Evolutionary conservation across 2,888 invertebrate species (phyloP), one percentile per base, ranked within the genome.

Genomic region (Dendrolimus pini): DNA sequence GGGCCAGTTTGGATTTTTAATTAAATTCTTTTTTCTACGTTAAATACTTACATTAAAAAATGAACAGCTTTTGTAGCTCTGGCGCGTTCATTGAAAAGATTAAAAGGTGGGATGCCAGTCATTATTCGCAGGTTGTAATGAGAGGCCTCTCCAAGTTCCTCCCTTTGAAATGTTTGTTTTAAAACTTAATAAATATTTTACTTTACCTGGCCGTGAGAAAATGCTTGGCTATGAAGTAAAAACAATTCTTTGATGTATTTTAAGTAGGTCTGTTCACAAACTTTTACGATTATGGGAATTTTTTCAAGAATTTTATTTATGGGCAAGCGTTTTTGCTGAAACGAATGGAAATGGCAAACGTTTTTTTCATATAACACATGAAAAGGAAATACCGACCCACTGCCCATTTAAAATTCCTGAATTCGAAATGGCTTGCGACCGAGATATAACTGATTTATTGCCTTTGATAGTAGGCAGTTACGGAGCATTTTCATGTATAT

Each of bases 21-120:
- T 84, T 80, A 80, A 82, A 80, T 78, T 77, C 71, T 74, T 74
- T 71, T 66, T 71, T 65, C 64, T 69, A 69, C 66, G 70, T 67
- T 69, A 61, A 70, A 68, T 69, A n/a, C n/a, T n/a, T n/a, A 74
- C 30, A 75, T 71, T 61, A 68, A 75, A 76, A 79, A 78, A 72
- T 67, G 64, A 65, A 66, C 61, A 70, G 66, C 69, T 68, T 72
- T 67, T 67, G 66, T 69, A 67, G 66, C 66, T 61, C 60, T 59
- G 59, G 65, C 64, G 64, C 59, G 58, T 63, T 62, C 58, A 66
- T 63, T 66, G 62, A 65, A 70, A 66, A 63, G 42, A 63, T 66
- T 64, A 64, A 64, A 63, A 61, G 57, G 58, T 59, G 58, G 53
- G 56, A 64, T 61, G 55, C 63, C 57, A 53, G 54, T 62, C 56